A percentile compares a stretch with the other conserved stretches of the same genome.
These are phyloP conservation scores for Eidolon helvum DNA, from an alignment of 2,113 vertebrate species.

Conservation along the genomic window DNA sequence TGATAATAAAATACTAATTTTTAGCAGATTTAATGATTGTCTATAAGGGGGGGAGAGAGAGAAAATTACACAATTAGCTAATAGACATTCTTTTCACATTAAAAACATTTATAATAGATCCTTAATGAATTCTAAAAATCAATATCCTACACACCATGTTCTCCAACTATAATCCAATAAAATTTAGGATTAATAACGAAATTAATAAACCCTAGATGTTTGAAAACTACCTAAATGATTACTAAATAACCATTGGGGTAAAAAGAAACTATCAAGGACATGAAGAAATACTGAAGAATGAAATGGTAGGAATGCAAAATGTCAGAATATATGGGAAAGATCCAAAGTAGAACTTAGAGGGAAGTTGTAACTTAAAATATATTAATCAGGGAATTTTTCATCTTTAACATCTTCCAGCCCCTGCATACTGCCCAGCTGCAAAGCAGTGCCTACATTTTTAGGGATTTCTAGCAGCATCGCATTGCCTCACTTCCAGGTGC, in stretches of 20 bases:
- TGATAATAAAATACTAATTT: not conserved
- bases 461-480: not conserved
- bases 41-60: not conserved
- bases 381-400: not conserved
- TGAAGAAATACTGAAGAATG: not conserved
- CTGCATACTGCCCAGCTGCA: not conserved
- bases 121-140: not conserved
- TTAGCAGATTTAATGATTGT: not conserved
- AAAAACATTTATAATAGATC: not conserved
- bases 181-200: not conserved
- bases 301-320: not conserved
- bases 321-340: not conserved
- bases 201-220: not conserved
- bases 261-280: not conserved
- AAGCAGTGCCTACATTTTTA: not conserved
- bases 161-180: not conserved
- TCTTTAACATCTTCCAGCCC: not conserved
- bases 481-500: not conserved
- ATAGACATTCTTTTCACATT: no score
- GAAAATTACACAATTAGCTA: no score
- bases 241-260: not conserved
- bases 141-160: not conserved
- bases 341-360: not conserved
- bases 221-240: not conserved
- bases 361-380: not conserved